Evolutionary conservation across 2,888 invertebrate genomes (phyloP).

Genomic region (Sepiola atlantica): DNA sequence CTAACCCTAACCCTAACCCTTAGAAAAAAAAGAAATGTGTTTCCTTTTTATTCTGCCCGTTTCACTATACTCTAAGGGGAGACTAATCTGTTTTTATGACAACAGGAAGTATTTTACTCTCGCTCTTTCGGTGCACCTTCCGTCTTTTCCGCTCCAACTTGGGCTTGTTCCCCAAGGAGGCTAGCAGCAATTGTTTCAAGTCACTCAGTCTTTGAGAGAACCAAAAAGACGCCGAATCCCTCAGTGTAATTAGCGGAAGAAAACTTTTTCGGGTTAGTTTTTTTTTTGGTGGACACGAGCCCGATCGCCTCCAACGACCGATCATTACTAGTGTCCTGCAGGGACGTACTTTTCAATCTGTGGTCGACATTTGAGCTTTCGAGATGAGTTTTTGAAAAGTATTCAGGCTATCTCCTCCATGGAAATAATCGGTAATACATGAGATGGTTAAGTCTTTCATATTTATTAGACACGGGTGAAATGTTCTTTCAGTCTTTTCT

Average conservation of each 20-base stretch:
- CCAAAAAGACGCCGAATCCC: background rate
- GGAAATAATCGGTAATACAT: slow-evolving; percentile 2
- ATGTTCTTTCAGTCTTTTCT: background rate
- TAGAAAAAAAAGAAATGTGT: background rate
- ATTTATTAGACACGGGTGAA: background rate
- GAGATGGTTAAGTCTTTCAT: background rate
- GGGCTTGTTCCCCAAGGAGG: background rate
- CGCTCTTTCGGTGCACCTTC: background rate
- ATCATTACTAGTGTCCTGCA: background rate
- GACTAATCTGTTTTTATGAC: slow-evolving; percentile 32
- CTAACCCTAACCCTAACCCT: background rate
- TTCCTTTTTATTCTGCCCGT: background rate
- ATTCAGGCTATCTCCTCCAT: background rate
- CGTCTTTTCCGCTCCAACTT: background rate
- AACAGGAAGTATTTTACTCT: background rate
- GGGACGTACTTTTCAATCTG: background rate
- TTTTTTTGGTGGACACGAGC: background rate
- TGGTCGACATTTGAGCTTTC: background rate
- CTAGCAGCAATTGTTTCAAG: background rate
- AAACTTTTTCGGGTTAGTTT: background rate
- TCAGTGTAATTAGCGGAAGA: background rate
- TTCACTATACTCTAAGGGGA: background rate
- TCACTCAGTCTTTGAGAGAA: background rate
- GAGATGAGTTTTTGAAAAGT: slow-evolving; percentile 7
- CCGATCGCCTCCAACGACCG: background rate